phyloP scores from a whole-genome alignment of 2,888 invertebrate species.

The Nebria salina region DNA sequence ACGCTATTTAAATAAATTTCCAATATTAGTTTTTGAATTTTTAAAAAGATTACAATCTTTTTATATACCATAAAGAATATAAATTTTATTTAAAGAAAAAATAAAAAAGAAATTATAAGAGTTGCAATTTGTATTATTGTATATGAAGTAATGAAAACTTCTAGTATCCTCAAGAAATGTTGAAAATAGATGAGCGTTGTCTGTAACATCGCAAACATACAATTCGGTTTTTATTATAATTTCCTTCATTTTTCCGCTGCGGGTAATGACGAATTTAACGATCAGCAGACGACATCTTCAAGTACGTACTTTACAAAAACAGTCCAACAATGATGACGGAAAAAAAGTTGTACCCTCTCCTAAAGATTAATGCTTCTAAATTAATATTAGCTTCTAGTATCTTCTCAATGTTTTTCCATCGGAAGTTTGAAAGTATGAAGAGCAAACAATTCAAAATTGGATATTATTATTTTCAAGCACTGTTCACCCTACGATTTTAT shows the following conservation, averaged over 20 bases:
- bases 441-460: not conserved
- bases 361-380: slow-evolving; percentile 9
- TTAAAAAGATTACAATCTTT: too few relatives aligned
- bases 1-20: too few relatives aligned
- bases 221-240: slow-evolving; percentile 36
- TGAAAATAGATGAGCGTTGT: not conserved
- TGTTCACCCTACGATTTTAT: slow-evolving; percentile 4
- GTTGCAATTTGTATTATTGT: not conserved
- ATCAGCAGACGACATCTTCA: slow-evolving; percentile 24
- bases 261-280: slow-evolving; percentile 30
- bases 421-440: slow-evolving; percentile 16
- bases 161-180: not conserved
- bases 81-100: too few relatives aligned
- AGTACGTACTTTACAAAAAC: slow-evolving; percentile 34
- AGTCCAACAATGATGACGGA: not conserved
- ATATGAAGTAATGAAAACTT: not conserved
- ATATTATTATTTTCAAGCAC: not conserved
- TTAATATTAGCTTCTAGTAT: slow-evolving; percentile 21
- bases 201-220: slow-evolving; percentile 20
- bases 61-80: too few relatives aligned
- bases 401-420: slow-evolving; percentile 8
- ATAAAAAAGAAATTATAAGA: too few relatives aligned
- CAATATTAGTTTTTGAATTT: too few relatives aligned
- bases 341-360: slow-evolving; percentile 8
- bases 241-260: slow-evolving; percentile 29